Evolutionary conservation across 1,140 invertebrate species (phyloP).

Genomic region (Armadillidium nasatum): DNA sequence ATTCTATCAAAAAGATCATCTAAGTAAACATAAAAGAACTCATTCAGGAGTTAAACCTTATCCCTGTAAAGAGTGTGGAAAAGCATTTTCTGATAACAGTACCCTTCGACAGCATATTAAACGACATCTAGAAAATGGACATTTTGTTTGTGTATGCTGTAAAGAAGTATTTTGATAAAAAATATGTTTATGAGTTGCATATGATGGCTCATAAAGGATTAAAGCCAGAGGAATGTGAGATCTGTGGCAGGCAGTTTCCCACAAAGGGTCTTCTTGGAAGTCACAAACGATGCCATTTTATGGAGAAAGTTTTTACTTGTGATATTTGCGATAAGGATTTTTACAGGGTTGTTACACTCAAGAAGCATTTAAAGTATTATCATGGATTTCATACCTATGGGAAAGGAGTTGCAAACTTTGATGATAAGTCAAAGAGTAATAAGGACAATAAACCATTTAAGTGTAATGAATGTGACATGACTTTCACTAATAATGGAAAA

Average conservation of each 20-base stretch:
- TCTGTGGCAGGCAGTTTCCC: conserved; percentile 42
- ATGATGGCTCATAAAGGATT: conserved; percentile 51
- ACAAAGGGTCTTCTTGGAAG: conserved; percentile 37
- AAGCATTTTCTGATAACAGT: conserved; percentile 60
- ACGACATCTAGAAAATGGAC: conserved; percentile 34
- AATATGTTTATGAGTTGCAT: conserved; percentile 52
- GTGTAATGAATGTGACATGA: conserved; percentile 36
- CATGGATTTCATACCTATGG: conserved; percentile 26
- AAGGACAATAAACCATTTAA: conserved; percentile 34
- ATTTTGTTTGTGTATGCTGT: conserved; percentile 33
- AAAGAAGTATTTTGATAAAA: conserved; percentile 37
- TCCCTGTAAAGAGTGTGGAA: conserved; percentile 57
- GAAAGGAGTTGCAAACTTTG: conserved; percentile 26
- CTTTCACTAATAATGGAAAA: conserved; percentile 35
- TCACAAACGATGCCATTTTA: conserved; percentile 34
- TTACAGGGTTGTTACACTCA: conserved; percentile 33
- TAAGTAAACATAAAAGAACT: conserved; percentile 47
- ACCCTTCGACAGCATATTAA: conserved; percentile 51
- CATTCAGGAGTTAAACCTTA: conserved; percentile 37
- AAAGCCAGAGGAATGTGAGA: conserved; percentile 53
- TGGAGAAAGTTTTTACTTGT: conserved; percentile 37
- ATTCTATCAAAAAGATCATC: neutral
- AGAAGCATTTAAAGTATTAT: conserved; percentile 37
- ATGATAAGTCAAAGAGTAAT: conserved; percentile 31
- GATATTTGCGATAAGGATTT: conserved; percentile 37